A percentile compares a stretch with the other conserved stretches of the same genome.
phyloP scores from a whole-genome alignment of 2,888 invertebrate genomes.

The Cephus sareptanus region DNA sequence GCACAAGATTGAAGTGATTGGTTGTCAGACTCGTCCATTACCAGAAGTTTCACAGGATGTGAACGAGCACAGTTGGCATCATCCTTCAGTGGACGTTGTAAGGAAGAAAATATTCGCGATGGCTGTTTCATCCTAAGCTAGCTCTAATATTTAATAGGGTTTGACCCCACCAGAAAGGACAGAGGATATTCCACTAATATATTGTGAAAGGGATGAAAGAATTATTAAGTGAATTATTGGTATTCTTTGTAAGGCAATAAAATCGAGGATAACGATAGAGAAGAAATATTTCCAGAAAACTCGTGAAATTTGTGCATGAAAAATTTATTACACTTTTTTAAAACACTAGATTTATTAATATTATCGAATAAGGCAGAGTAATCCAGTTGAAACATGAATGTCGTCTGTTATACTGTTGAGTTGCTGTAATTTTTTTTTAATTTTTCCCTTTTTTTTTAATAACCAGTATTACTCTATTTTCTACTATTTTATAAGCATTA shows the following conservation, averaged over 20 bases:
- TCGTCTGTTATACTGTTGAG: neutral
- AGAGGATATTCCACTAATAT: neutral
- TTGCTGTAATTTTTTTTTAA: neutral
- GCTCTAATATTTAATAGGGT: neutral
- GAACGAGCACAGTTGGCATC: conserved; percentile 41
- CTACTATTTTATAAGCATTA: neutral
- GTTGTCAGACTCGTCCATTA: conserved; percentile 52
- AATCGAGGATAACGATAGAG: neutral
- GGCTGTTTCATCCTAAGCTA: conserved; percentile 36
- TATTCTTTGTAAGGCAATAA: neutral
- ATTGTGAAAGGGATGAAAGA: neutral
- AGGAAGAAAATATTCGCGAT: conserved; percentile 53
- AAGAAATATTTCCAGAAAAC: neutral
- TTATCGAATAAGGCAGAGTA: neutral
- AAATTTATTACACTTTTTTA: neutral
- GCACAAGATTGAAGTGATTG: conserved; percentile 60
- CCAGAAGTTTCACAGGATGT: conserved; percentile 32
- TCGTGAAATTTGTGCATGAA: neutral
- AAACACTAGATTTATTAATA: neutral
- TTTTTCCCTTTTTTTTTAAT: neutral
- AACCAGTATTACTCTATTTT: neutral
- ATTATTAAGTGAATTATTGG: neutral
- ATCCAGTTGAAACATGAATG: neutral
- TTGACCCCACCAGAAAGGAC: neutral
- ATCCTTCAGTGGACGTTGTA: conserved; percentile 47